Evolutionary conservation across 1,140 invertebrate genomes (phyloP).

Genomic region (Bombus turneri): DNA sequence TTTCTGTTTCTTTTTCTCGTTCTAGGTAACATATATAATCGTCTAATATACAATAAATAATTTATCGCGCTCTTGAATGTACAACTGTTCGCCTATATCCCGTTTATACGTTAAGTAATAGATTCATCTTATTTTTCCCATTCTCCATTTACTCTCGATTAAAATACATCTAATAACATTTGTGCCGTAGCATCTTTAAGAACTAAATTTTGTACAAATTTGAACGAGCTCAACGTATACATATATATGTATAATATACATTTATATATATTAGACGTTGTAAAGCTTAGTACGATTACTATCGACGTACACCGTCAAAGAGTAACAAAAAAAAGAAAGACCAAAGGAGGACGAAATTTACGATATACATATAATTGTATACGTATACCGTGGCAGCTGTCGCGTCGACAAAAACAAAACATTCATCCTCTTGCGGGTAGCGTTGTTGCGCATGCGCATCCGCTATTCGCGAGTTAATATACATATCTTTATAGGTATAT

Average conservation of each 20-base stretch:
- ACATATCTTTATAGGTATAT: slow-evolving; percentile 46
- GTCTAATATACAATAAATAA: slow-evolving; percentile 81
- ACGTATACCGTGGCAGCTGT: not conserved
- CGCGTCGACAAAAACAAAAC: slow-evolving; percentile 22
- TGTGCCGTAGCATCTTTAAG: slow-evolving; percentile 48
- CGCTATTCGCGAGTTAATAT: slow-evolving; percentile 39
- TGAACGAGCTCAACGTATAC: slow-evolving; percentile 53
- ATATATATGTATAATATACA: slow-evolving; percentile 11
- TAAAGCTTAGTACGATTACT: slow-evolving; percentile 51
- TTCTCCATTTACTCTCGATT: slow-evolving; percentile 42
- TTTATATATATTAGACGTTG: slow-evolving; percentile 34
- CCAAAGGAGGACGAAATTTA: slow-evolving; percentile 60
- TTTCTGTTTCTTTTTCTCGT: slow-evolving; percentile 37
- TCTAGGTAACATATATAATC: slow-evolving; percentile 66
- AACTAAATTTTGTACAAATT: slow-evolving; percentile 75
- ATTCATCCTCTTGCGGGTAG: slow-evolving; percentile 34
- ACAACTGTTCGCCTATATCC: slow-evolving; percentile 72
- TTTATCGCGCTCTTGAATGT: slow-evolving; percentile 76
- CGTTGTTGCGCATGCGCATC: not conserved
- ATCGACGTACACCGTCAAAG: slow-evolving; percentile 22
- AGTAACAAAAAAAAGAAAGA: slow-evolving; percentile 49
- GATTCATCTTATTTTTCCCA: slow-evolving; percentile 42
- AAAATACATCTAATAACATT: slow-evolving; percentile 47
- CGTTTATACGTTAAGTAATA: slow-evolving; percentile 71
- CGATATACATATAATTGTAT: not conserved